Percentiles rank a stretch among this genome's conserved stretches.
These are phyloP conservation scores for Poicephalus meyeri DNA, from an alignment of 2,113 vertebrate species.

Conservation along the genomic window DNA sequence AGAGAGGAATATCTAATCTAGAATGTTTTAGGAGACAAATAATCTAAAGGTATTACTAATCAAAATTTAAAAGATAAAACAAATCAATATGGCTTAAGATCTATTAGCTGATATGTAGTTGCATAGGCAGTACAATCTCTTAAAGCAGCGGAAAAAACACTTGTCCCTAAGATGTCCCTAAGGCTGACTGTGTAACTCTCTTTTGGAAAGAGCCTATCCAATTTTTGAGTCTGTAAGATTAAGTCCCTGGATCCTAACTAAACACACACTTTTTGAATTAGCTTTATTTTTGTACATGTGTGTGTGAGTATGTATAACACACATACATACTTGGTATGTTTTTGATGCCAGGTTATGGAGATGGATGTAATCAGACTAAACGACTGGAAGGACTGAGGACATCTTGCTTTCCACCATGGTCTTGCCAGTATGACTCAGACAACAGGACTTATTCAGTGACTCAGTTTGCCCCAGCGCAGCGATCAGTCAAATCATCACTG, in stretches of 20 bases:
- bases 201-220: background rate
- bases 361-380: background rate
- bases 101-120: background rate
- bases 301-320: background rate
- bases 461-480: background rate
- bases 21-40: background rate
- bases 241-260: background rate
- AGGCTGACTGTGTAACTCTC: background rate
- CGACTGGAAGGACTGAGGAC: background rate
- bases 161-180: background rate
- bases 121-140: background rate
- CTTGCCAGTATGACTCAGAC: background rate
- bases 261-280: background rate
- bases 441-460: background rate
- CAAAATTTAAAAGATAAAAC: background rate
- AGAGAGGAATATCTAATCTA: background rate
- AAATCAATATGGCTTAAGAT: background rate
- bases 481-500: background rate
- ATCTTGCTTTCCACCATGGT: background rate
- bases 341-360: background rate
- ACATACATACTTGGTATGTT: background rate
- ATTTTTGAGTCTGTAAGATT: background rate
- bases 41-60: background rate
- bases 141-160: background rate
- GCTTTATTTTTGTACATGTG: rapidly evolving